phyloP scores from a whole-genome alignment of 2,797 vertebrate species.

The Manis pentadactyla region DNA sequence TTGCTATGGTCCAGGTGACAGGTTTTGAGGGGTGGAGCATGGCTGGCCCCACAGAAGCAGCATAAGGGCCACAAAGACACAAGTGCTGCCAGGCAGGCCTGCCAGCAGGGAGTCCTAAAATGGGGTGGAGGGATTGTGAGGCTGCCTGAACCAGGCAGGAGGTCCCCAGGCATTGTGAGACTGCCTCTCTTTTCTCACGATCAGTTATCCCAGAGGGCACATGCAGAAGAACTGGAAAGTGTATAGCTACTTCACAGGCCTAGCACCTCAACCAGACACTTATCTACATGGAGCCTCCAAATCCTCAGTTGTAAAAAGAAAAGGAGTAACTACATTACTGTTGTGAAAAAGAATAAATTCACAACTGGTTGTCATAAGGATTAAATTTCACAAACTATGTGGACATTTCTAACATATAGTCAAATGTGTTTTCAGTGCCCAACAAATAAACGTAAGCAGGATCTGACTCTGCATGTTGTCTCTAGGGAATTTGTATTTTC shows the following conservation, averaged over 20 bases:
- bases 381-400: neutral
- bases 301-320: neutral
- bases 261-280: neutral
- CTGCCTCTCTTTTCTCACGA: neutral
- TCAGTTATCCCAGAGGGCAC: neutral
- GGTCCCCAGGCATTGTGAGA: neutral
- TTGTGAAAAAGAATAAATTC: neutral
- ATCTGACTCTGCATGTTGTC: neutral
- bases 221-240: neutral
- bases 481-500: constrained; percentile 4
- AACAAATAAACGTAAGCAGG: neutral
- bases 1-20: neutral
- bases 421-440: neutral
- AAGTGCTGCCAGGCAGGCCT: neutral
- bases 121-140: too few species aligned
- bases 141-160: too few species aligned
- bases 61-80: neutral
- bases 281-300: neutral
- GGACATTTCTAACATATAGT: neutral
- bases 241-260: neutral
- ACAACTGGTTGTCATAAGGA: neutral
- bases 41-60: neutral
- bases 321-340: neutral
- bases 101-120: too few species aligned
- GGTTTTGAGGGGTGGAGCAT: fast-evolving